These are phyloP conservation scores for Chironomus tepperi DNA, from an alignment of 1,140 invertebrate genomes.

Conservation along the genomic window DNA sequence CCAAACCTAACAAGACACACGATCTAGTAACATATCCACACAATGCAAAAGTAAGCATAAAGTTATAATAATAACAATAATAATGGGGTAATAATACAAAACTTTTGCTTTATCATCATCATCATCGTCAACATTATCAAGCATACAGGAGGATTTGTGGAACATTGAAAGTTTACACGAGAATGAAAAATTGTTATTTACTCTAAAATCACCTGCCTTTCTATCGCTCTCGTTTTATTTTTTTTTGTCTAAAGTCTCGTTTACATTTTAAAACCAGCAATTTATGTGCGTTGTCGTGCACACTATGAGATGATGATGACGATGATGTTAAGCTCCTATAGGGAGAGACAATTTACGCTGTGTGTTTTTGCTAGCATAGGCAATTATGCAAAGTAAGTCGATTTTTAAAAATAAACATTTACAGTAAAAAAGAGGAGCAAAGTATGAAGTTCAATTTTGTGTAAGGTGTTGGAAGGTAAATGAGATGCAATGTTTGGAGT, in stretches of 20 bases:
- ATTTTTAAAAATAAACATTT: not conserved
- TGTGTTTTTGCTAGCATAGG: not conserved
- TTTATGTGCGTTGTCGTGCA: not conserved
- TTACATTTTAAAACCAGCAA: constrained; percentile 1
- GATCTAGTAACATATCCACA: too few species aligned
- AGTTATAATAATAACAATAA: too few species aligned
- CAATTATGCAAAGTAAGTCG: constrained; percentile 4
- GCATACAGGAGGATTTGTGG: too few species aligned
- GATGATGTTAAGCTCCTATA: too few species aligned
- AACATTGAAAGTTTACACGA: not conserved
- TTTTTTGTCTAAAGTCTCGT: too few species aligned
- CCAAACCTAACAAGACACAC: too few species aligned
- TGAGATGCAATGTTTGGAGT: not conserved
- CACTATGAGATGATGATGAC: not conserved
- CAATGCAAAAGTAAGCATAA: too few species aligned
- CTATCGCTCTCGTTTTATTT: too few species aligned
- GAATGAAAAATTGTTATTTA: not conserved
- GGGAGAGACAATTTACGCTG: too few species aligned
- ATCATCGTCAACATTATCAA: not conserved
- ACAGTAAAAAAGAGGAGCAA: not conserved
- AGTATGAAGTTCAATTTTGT: not conserved
- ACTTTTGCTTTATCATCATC: constrained; percentile 11
- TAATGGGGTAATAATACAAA: constrained; percentile 1
- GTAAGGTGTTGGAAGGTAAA: not conserved
- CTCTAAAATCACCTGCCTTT: constrained; percentile 12